A percentile compares a stretch with the other conserved stretches of the same genome.
Conservation (phyloP, 2,888 invertebrate species). For the Caenorhabditis sp. region DNA sequence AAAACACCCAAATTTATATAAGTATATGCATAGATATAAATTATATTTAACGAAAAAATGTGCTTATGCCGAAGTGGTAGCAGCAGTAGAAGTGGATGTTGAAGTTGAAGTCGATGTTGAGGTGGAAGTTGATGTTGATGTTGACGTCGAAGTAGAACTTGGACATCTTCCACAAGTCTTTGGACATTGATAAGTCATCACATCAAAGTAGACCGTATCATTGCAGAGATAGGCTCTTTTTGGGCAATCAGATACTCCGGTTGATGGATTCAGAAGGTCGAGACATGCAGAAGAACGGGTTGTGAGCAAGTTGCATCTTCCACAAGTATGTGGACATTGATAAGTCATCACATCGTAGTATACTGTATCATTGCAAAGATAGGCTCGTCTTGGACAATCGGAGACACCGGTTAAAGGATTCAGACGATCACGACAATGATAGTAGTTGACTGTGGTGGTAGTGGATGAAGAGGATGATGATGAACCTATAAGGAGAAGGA, state of each 20-base stretch:
- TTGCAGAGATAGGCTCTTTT: conserved; percentile 32
- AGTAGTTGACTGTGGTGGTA: too few species aligned
- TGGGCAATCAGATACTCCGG: conserved; percentile 43
- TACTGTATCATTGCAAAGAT: conserved; percentile 32
- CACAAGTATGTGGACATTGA: too few species aligned
- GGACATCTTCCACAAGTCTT: too few species aligned
- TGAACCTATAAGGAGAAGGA: too few species aligned
- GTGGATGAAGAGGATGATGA: background rate
- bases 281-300: conserved; percentile 9
- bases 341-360: conserved; percentile 42
- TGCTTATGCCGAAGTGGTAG: too few species aligned
- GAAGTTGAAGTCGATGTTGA: background rate
- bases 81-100: too few species aligned
- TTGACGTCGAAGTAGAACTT: background rate
- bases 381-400: conserved; percentile 28
- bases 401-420: conserved; percentile 13
- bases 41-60: too few species aligned
- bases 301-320: background rate
- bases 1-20: too few species aligned
- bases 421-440: conserved; percentile 12
- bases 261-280: conserved; percentile 34
- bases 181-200: conserved; percentile 48
- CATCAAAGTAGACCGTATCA: conserved; percentile 34
- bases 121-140: background rate
- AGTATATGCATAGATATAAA: too few species aligned